These are phyloP conservation scores for Orbicella faveolata DNA, from an alignment of 64 coral and sea anemone species.

Conservation along the genomic window DNA sequence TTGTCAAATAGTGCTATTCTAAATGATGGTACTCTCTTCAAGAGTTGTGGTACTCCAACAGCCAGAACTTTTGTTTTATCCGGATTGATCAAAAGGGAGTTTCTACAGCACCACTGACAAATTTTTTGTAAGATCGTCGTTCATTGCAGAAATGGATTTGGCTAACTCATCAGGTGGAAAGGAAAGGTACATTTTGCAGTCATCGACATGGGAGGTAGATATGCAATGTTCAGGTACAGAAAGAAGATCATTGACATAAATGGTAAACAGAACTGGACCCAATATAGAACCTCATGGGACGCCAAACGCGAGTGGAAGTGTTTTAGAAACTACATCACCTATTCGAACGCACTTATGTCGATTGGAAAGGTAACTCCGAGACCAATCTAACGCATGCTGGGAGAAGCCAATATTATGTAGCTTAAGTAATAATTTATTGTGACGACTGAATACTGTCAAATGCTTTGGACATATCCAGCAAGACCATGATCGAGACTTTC, in stretches of 20 bases:
- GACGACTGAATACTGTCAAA: too few relatives aligned
- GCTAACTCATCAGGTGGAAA: not conserved
- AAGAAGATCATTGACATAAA: not conserved
- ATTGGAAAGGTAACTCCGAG: constrained; percentile 8
- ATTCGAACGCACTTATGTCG: not conserved
- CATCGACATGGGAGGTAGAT: not conserved
- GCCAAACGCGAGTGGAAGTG: not conserved
- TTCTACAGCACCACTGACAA: not conserved
- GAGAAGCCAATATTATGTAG: not conserved
- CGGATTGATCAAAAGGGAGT: not conserved
- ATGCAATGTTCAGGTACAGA: not conserved
- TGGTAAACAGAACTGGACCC: constrained; percentile 2
- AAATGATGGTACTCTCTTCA: constrained; percentile 21
- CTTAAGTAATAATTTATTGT: not conserved
- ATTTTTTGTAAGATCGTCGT: not conserved
- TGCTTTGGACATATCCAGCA: too few relatives aligned
- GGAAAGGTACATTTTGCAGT: not conserved
- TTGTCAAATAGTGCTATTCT: constrained; percentile 33
- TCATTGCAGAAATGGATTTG: not conserved
- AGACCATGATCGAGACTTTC: too few relatives aligned
- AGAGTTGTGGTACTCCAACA: not conserved
- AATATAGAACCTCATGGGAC: constrained; percentile 1
- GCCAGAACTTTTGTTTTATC: not conserved
- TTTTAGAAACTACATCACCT: not conserved
- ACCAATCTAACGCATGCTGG: not conserved